Percentiles rank a stretch among this genome's conserved stretches.
These are phyloP conservation scores for Tapirus terrestris DNA, from an alignment of 2,113 vertebrate genomes.

Conservation along the genomic window DNA sequence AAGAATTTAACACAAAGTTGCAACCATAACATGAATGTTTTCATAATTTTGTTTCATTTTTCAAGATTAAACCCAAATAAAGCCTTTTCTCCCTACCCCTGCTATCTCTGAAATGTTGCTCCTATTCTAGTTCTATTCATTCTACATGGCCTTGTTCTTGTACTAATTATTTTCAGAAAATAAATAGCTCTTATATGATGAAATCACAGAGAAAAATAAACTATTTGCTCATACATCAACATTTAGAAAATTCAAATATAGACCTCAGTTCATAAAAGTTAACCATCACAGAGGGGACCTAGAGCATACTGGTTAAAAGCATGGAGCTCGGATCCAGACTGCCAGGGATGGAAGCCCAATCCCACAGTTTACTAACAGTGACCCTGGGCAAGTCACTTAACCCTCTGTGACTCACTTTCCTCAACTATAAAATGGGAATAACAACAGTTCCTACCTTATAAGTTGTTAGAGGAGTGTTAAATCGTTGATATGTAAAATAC, in stretches of 20 bases:
- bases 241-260: background rate
- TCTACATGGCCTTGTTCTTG: background rate
- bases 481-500: background rate
- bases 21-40: slow-evolving; percentile 16
- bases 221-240: background rate
- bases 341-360: background rate
- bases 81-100: background rate
- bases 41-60: slow-evolving; percentile 56
- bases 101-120: slow-evolving; percentile 32
- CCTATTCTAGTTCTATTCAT: slow-evolving; percentile 20
- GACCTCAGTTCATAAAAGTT: background rate
- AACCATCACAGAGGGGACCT: background rate
- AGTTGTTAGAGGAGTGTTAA: background rate
- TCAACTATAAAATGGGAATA: background rate
- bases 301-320: background rate
- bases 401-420: background rate
- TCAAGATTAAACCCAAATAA: slow-evolving; percentile 45
- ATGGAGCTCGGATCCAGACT: background rate
- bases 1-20: slow-evolving; percentile 48
- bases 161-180: slow-evolving; percentile 37
- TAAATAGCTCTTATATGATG: background rate
- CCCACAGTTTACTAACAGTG: background rate
- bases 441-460: background rate
- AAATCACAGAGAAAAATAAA: slow-evolving; percentile 38
- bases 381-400: background rate